Evolutionary conservation across 1,140 invertebrate species (phyloP).

Genomic region (Hylaeus anthracinus): DNA sequence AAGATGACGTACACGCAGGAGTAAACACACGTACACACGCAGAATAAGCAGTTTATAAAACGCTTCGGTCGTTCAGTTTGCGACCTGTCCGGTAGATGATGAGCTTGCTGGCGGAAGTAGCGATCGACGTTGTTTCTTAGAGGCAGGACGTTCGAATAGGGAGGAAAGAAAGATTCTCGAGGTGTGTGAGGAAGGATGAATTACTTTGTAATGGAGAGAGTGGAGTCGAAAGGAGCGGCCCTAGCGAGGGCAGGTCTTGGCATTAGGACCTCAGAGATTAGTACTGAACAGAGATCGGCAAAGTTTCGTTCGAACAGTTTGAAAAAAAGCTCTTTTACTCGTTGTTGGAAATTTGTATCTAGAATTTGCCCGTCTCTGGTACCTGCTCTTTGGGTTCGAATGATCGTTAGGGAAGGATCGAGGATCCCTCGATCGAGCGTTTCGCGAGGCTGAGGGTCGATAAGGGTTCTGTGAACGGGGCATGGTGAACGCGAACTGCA

Average conservation of each 20-base stretch:
- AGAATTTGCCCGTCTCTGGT: too few species aligned
- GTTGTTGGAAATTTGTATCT: too few species aligned
- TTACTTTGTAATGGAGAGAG: too few species aligned
- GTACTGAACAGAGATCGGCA: too few species aligned
- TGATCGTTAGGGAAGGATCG: background rate
- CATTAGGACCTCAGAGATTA: too few species aligned
- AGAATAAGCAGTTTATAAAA: constrained; percentile 16
- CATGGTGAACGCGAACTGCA: background rate
- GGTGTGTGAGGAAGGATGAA: too few species aligned
- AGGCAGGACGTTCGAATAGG: too few species aligned
- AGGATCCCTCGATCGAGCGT: background rate
- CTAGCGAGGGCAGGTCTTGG: too few species aligned
- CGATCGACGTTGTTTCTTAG: constrained; percentile 10
- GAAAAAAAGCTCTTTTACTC: too few species aligned
- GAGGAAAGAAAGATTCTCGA: background rate
- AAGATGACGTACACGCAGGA: constrained; percentile 2
- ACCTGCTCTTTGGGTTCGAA: background rate
- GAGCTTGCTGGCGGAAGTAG: constrained; percentile 1
- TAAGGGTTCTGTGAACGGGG: background rate
- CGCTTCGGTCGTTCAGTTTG: constrained; percentile 40
- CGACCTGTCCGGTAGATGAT: constrained; percentile 7
- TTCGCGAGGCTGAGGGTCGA: background rate
- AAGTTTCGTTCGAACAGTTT: too few species aligned
- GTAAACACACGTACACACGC: constrained; percentile 14
- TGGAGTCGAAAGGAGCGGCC: background rate